Evolutionary conservation across 1,140 invertebrate species (phyloP), one percentile per base, ranked within the genome.

Genomic region (Trachelipus rathkii): DNA sequence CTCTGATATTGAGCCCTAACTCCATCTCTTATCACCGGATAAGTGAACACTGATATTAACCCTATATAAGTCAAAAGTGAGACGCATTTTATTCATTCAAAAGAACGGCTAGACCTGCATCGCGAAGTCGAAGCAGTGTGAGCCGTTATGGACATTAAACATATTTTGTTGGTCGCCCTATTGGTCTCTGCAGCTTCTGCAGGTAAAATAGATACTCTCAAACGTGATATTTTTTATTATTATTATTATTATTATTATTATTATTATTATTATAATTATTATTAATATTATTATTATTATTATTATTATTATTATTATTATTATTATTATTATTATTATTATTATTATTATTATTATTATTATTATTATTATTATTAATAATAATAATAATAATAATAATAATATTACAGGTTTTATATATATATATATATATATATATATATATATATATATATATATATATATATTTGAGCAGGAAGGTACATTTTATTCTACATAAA

Each of bases 261-360:
- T 60, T 60, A 60, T 60, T 60, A 60, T 60, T 60, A 60, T 60
- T 60, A 60, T 19, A 4, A 60, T 60, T 19, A 60, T 60, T 60
- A 60, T 60, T 60, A 60, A 4, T 60, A 60, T 13, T 19, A 60
- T 15, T 60, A 60, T 13, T 60, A 3, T 15, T 60, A 60, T 13
- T 19, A 60, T 13, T 60, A 60, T 13, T 60, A 19, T 60, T 13
- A 15, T 15, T 15, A 60, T 13, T 60, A 60, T 19, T 60, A 60
- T 19, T 60, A 15, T 13, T 15, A 60, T 60, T 60, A 2, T 60
- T 13, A 19, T 19, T 60, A 60, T 19, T 15, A 60, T 15, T 60
- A 60, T 60, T 60, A 60, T 60, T 60, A 60, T 60, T 60, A 60
- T 60, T 60, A 60, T 60, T 60, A 60, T 60, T 60, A 60, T 19